Base-by-base conservation (phyloP, 2,888 invertebrate species). In the Dermolepida albohirtum region DNA sequence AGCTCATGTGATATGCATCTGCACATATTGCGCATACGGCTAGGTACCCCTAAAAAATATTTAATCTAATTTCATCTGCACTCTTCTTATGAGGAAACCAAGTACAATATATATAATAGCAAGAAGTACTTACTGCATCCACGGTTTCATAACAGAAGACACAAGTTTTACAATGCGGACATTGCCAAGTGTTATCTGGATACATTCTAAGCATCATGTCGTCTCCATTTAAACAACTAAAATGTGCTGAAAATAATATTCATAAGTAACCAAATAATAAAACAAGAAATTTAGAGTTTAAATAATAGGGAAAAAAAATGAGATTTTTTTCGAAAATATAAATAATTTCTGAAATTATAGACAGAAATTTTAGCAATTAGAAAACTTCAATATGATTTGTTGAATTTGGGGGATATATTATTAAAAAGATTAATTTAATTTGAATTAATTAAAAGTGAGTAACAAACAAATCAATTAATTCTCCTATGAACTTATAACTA, bases 111-210 rank as follows among this genome's bases (percentile, higher is more conserved):
- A 22, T 22, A n/a, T n/a, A n/a, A n/a, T n/a, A 22, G 1, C 22
- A 52, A 49, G 43, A 70, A n/a, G 7, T 16, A 88, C 89, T 88
- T 85, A 92, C 89, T 79, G 89, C 88, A 83, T 91, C 90, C 75
- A 89, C 88, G 7, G 91, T 90, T 84, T 94, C 93, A 75, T 89
- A 89, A 78, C 95, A 96, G 44, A 93, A 85, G 51, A 89, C 89
- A 82, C 97, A 97, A 10, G 90, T 92, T 82, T 95, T 96, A 78
- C 96, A 97, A 78, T 93, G 92, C 62, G 93, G 92, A 80, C 97
- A 97, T 76, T 94, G 95, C 94, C 94, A 97, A 34, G 89, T 89
- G 73, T 88, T 89, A 73, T 89, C 89, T 44, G 88, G 88, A 52
- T 87, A 83, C 73, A 89, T 86, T 78, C 89, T 88, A 51, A 89